A percentile compares a stretch with the other conserved stretches of the same genome.
phyloP scores from a whole-genome alignment of 2,888 invertebrate genomes.

The Podabrus alpinus region DNA sequence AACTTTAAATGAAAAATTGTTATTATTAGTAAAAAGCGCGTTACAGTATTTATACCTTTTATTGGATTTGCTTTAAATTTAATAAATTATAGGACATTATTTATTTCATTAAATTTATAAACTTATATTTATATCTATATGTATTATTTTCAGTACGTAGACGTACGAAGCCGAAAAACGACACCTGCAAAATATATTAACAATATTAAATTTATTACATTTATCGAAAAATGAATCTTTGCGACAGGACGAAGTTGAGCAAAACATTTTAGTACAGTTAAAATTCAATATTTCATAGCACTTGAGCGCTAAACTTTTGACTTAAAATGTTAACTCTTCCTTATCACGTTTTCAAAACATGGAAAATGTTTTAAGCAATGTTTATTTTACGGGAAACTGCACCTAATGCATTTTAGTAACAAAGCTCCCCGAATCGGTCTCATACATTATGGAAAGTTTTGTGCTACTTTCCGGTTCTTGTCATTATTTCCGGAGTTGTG shows the following conservation, averaged over 20 bases:
- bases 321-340: conserved; percentile 2
- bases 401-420: conserved; percentile 19
- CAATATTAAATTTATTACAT: conserved; percentile 17
- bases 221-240: conserved; percentile 33
- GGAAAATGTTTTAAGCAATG: conserved; percentile 34
- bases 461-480: conserved; percentile 35
- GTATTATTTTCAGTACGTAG: not conserved
- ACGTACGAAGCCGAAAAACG: conserved; percentile 8
- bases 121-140: not conserved
- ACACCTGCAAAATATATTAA: not conserved
- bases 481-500: conserved; percentile 34
- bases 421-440: conserved; percentile 36
- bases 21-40: not conserved
- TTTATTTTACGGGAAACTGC: conserved; percentile 32
- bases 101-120: not conserved
- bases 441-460: conserved; percentile 40
- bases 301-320: conserved; percentile 8
- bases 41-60: not conserved
- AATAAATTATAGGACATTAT: not conserved
- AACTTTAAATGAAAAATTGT: not conserved
- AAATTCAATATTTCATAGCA: conserved; percentile 12
- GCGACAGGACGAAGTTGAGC: conserved; percentile 14
- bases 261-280: conserved; percentile 15
- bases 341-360: conserved; percentile 25
- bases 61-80: not conserved